These are phyloP conservation scores for Gastracanthus pulcherrimus DNA, from an alignment of 2,888 invertebrate species.

Conservation along the genomic window DNA sequence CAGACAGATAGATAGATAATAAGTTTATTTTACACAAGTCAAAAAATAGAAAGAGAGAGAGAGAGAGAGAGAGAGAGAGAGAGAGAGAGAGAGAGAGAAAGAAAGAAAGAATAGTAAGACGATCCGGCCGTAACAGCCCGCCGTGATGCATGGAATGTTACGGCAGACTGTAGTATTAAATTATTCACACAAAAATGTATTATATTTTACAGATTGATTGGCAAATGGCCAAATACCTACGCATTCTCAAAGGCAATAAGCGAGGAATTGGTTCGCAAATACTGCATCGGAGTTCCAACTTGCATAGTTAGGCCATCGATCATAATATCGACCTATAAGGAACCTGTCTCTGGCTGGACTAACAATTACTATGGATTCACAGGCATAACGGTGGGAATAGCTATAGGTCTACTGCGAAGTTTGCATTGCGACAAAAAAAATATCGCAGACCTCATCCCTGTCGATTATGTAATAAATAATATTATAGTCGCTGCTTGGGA, in stretches of 20 bases:
- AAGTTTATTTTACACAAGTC: no score
- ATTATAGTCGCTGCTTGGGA: slow-evolving; percentile 82
- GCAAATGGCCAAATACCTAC: slow-evolving; percentile 85
- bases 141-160: no score
- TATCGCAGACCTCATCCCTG: slow-evolving; percentile 84
- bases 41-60: neutral
- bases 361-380: slow-evolving; percentile 86
- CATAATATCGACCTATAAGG: slow-evolving; percentile 75
- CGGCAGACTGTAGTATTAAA: no score
- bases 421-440: slow-evolving; percentile 79
- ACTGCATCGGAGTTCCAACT: slow-evolving; percentile 80
- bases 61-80: neutral
- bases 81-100: neutral
- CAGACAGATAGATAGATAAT: no score
- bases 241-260: slow-evolving; percentile 86
- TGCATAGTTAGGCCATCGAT: slow-evolving; percentile 85
- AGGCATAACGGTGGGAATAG: slow-evolving; percentile 78
- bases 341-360: slow-evolving; percentile 82
- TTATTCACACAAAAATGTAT: no score
- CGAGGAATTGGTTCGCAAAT: slow-evolving; percentile 81
- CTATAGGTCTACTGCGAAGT: slow-evolving; percentile 81
- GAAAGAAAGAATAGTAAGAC: no score
- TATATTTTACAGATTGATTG: slow-evolving; percentile 77
- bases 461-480: slow-evolving; percentile 82
- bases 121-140: no score